Conservation (phyloP, 2,888 invertebrate genomes). For the Drosophila picticornis region DNA sequence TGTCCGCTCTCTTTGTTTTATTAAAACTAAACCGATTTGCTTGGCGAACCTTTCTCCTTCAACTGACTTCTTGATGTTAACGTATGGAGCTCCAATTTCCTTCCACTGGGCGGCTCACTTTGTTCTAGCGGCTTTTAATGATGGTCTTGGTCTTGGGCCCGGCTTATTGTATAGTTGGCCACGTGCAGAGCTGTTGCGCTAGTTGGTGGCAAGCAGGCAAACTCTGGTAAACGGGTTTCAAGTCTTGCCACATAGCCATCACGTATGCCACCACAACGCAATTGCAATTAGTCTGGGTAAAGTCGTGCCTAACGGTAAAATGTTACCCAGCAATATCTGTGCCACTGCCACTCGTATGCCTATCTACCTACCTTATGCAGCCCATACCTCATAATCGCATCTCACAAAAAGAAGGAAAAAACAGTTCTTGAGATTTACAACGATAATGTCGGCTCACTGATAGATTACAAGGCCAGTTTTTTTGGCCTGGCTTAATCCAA, state of each 20-base stretch:
- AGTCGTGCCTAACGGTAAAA: conserved; percentile 80
- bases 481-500: background rate
- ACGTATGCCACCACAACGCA: conserved; percentile 61
- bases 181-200: conserved; percentile 58
- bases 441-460: conserved; percentile 74
- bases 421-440: conserved; percentile 68
- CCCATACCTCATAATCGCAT: conserved; percentile 54
- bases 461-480: conserved; percentile 60
- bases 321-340: conserved; percentile 35
- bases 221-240: conserved; percentile 59
- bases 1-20: background rate
- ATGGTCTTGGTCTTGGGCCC: conserved; percentile 37
- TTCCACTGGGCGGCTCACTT: conserved; percentile 56
- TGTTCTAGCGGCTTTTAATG: conserved; percentile 58
- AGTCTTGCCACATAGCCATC: conserved; percentile 45
- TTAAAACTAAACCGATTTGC: conserved; percentile 50
- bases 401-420: conserved; percentile 52
- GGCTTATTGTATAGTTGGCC: conserved; percentile 26
- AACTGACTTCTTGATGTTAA: conserved; percentile 24
- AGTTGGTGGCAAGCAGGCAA: conserved; percentile 22
- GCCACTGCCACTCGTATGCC: conserved; percentile 17
- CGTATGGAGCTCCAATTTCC: conserved; percentile 59
- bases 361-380: conserved; percentile 1
- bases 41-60: conserved; percentile 8
- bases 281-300: conserved; percentile 78